Evolutionary conservation across 1,140 invertebrate species (phyloP), one percentile per base, ranked within the genome.

Genomic region (Sitophilus oryzae): DNA sequence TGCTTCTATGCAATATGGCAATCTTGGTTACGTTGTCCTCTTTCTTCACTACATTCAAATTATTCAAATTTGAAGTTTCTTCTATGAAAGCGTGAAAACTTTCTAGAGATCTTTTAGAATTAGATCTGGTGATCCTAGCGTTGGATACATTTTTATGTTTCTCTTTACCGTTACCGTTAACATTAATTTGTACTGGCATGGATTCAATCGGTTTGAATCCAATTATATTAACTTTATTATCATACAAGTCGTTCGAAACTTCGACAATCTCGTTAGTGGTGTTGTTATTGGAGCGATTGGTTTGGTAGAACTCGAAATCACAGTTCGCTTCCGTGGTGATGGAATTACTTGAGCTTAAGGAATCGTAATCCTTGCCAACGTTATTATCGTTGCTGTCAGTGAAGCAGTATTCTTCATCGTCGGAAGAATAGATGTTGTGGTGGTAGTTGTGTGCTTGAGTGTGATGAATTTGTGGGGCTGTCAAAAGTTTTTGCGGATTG

Each of bases 251-350:
- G 19, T 20, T 8, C 10, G 40, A 42, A 1, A 38, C 18, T 1
- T 38, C 18, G 18, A 1, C 18, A 38, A 43, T 16, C n/a, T 37
- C 21, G 1, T 35, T 25, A 25, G 35, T 47, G 14, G 46, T 36
- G 20, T 43, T 47, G 36, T 50, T 52, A 41, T 65, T 51, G 72
- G 68, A 3, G n/a, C 58, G 68, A 65, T 59, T 57, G 19, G 52
- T 64, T 34, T 78, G 76, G 56, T 77, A 82, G 64, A 80, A 83
- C 57, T 83, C 81, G 58, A 83, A 83, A 63, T 83, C 82, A 58
- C 82, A 79, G 59, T 82, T 83, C 9, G 80, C 81, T 23, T 79
- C 79, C 0, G 81, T 83, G 2, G 81, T 83, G 11, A 81, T 81
- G 5, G 81, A 83, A 58, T 77, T 79, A 41, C 68, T 68, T 23